phyloP scores from a whole-genome alignment of 2,113 vertebrate species.

The Apus apus region DNA sequence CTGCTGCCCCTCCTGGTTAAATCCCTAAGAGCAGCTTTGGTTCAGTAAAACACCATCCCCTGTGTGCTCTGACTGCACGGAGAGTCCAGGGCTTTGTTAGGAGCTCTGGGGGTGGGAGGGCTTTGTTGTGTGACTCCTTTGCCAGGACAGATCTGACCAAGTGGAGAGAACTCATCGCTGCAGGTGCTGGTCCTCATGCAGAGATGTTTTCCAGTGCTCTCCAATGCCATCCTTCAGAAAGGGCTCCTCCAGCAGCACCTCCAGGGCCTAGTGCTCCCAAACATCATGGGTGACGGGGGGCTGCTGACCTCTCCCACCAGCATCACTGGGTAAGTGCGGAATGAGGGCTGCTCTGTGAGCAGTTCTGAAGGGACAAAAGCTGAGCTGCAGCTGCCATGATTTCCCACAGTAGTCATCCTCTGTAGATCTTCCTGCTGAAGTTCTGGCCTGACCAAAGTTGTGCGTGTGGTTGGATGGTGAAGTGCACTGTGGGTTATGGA shows the following conservation, averaged over 20 bases:
- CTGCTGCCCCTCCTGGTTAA: not conserved
- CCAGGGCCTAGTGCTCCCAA: conserved; percentile 3
- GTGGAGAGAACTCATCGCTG: not conserved
- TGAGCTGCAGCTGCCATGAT: accelerated
- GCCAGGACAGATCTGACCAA: not conserved
- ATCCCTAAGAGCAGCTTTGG: not conserved
- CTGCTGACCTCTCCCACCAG: conserved; percentile 17
- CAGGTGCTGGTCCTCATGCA: not conserved
- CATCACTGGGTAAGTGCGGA: conserved; percentile 42
- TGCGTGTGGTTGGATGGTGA: not conserved
- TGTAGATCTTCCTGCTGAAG: not conserved
- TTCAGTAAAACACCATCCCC: not conserved
- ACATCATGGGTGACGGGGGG: conserved; percentile 32
- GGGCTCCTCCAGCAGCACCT: conserved; percentile 34
- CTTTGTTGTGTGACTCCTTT: not conserved
- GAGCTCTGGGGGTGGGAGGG: not conserved
- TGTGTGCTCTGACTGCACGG: accelerated
- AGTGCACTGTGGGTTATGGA: not conserved
- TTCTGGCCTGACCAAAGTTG: accelerated
- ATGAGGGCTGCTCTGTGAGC: not conserved
- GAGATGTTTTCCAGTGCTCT: conserved; percentile 36
- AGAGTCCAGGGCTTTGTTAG: not conserved
- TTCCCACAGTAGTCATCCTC: not conserved
- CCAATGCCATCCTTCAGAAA: not conserved
- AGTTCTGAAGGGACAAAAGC: not conserved